Evolutionary conservation across 2,888 invertebrate genomes (phyloP), one percentile per base, ranked within the genome.

Genomic region (Agriopis marginaria): DNA sequence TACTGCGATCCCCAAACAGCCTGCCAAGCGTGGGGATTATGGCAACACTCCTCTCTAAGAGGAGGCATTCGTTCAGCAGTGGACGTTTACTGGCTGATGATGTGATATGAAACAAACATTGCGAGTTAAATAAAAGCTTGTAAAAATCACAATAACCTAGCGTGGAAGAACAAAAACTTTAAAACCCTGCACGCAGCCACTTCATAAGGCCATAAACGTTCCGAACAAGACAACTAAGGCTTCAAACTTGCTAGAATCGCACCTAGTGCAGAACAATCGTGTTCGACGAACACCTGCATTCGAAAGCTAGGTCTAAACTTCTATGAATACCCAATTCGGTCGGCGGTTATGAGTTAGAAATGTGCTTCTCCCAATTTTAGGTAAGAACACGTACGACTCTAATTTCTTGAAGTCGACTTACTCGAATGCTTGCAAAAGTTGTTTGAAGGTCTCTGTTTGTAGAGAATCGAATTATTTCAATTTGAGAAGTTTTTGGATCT

Each of bases 351-450:
- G 65, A 71, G 68, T 74, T 72, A 17, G 50, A 40, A 50, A 40
- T 63, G 58, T 56, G 66, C 66, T 62, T 50, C 45, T 42, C 50
- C 10, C 50, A 17, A 70, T 73, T 70, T 66, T 64, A 63, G 68
- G 71, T 67, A 39, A 61, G 68, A 68, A 67, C 75, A 76, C 75
- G 75, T 71, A 65, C 66, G 47, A 50, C 14, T 59, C 68, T 70
- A 73, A 76, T 67, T 74, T 68, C 69, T 71, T 55, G 64, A 23
- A 67, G 68, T 72, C 66, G 50, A 67, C 47, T 62, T 44, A 63
- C 58, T 53, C 47, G 40, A 45, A 64, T 59, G 55, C 50, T 40
- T 45, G 17, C 49, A 49, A 59, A 58, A 69, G 40, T 66, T 60
- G 56, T 67, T 67, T 51, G 53, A 68, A 68, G 68, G 63, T 42